These are phyloP conservation scores for Heliocidaris erythrogramma DNA, from an alignment of 35 echinoderm and acorn worm genomes.

Conservation along the genomic window DNA sequence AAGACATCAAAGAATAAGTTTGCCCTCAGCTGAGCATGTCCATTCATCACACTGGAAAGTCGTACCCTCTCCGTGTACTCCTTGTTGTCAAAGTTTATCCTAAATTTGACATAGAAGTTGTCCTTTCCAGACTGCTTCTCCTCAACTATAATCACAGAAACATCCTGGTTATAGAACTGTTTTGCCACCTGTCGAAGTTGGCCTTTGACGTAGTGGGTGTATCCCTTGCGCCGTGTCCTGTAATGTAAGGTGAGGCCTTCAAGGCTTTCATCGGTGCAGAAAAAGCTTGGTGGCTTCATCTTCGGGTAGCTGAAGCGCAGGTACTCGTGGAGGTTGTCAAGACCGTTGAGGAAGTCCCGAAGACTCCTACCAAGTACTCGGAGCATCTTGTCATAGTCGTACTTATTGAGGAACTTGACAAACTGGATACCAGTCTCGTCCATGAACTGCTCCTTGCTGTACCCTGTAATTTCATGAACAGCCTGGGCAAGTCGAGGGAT, in stretches of 20 bases:
- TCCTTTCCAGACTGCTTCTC: slow-evolving; percentile 55
- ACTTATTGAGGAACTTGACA: slow-evolving; percentile 83
- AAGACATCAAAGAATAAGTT: slow-evolving; percentile 78
- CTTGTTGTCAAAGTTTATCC: slow-evolving; percentile 79
- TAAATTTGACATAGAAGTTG: slow-evolving; percentile 61
- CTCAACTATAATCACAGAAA: slow-evolving; percentile 66
- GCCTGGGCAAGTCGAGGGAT: slow-evolving; percentile 77
- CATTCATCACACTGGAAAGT: slow-evolving; percentile 35
- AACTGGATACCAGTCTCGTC: slow-evolving; percentile 61
- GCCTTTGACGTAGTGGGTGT: slow-evolving; percentile 81
- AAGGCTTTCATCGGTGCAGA: slow-evolving; percentile 73
- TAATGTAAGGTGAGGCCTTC: slow-evolving; percentile 84
- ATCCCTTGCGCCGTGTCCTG: slow-evolving; percentile 69
- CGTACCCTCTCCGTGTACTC: slow-evolving; percentile 64
- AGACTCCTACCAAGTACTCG: slow-evolving; percentile 85
- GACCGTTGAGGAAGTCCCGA: slow-evolving; percentile 89
- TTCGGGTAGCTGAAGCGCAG: slow-evolving; percentile 96
- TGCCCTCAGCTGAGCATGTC: slow-evolving; percentile 49
- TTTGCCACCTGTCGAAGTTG: slow-evolving; percentile 74
- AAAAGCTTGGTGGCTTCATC: slow-evolving; percentile 95
- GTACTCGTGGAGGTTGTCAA: slow-evolving; percentile 95
- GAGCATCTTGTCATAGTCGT: slow-evolving; percentile 91
- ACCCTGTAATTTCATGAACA: slow-evolving; percentile 57
- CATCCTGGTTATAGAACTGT: slow-evolving; percentile 78
- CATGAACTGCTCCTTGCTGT: slow-evolving; percentile 69